phyloP scores from a whole-genome alignment of 2,113 vertebrate species.

The Nipponia nippon region DNA sequence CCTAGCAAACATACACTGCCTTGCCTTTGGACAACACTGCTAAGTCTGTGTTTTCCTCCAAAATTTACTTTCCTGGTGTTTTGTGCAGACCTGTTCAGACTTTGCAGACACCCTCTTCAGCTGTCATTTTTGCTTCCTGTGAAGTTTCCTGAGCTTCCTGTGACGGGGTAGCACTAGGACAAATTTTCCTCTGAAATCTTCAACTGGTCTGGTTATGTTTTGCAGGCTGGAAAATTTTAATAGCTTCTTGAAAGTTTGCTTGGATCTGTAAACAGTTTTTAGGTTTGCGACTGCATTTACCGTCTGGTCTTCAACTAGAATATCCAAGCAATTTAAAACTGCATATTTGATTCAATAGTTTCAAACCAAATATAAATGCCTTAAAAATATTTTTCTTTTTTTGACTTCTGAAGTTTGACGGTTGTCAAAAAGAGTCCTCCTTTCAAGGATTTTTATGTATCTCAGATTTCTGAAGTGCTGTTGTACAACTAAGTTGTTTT shows the following conservation, averaged over 20 bases:
- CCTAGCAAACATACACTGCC: background rate
- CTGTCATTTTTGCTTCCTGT: background rate
- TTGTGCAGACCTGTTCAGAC: background rate
- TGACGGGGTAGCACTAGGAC: background rate
- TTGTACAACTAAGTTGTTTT: background rate
- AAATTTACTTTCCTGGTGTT: background rate
- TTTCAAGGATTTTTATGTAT: background rate
- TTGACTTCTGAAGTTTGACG: background rate
- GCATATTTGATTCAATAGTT: background rate
- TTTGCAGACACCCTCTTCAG: background rate
- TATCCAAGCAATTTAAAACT: background rate
- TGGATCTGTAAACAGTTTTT: background rate
- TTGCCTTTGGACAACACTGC: background rate
- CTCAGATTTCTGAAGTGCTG: background rate
- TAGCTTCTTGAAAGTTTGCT: background rate
- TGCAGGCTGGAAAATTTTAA: background rate
- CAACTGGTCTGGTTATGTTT: background rate
- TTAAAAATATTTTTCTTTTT: background rate
- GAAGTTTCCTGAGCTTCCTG: background rate
- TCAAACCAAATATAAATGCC: background rate
- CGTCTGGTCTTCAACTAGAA: background rate
- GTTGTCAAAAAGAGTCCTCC: background rate
- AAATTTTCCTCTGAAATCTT: background rate
- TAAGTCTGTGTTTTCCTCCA: background rate
- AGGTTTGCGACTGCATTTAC: background rate